phyloP scores from a whole-genome alignment of 2,888 invertebrate species.

The Buathra laborator region DNA sequence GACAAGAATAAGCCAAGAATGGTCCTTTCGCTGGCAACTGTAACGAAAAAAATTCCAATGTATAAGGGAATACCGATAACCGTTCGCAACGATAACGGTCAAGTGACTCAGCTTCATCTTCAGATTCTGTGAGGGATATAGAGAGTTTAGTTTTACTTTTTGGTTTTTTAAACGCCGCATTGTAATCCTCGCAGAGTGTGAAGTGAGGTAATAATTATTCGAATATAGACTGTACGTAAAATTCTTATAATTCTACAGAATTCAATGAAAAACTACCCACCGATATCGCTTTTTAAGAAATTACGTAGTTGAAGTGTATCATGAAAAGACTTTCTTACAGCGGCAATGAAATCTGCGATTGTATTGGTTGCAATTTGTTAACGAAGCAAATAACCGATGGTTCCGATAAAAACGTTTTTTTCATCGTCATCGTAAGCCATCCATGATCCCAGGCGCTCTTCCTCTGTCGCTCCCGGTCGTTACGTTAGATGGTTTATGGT shows the following conservation, averaged over 20 bases:
- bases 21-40: slow-evolving; percentile 58
- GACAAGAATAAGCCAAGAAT: slow-evolving; percentile 63
- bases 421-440: background rate
- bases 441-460: slow-evolving; percentile 23
- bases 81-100: slow-evolving; percentile 23
- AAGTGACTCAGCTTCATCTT: slow-evolving; percentile 24
- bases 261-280: too few relatives aligned
- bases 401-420: slow-evolving; percentile 54
- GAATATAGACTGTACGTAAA: background rate
- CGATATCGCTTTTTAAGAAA: too few relatives aligned
- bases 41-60: slow-evolving; percentile 49
- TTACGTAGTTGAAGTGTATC: too few relatives aligned
- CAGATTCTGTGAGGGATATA: slow-evolving; percentile 18
- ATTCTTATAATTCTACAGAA: too few relatives aligned
- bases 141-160: background rate
- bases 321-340: too few relatives aligned
- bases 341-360: background rate
- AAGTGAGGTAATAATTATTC: background rate
- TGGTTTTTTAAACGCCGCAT: background rate
- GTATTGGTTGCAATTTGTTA: slow-evolving; percentile 22
- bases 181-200: background rate
- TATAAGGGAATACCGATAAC: slow-evolving; percentile 51
- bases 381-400: slow-evolving; percentile 22
- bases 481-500: slow-evolving; percentile 38
- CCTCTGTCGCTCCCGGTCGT: slow-evolving; percentile 23